Conservation (phyloP, 2,888 invertebrate species). For the Acronicta aceris region DNA sequence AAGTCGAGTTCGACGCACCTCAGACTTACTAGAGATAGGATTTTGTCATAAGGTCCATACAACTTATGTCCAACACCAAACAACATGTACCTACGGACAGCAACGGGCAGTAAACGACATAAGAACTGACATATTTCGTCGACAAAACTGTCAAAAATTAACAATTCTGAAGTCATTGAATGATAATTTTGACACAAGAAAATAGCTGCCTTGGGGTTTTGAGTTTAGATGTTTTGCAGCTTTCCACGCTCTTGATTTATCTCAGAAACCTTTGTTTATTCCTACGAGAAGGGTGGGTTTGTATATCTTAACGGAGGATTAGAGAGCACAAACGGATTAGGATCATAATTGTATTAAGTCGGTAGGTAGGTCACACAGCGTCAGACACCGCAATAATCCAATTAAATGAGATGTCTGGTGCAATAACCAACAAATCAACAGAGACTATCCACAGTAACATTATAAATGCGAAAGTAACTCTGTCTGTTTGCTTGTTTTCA, state of each 20-base stretch:
- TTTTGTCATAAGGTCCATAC: too few species aligned
- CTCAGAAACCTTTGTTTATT: not conserved
- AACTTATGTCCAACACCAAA: too few species aligned
- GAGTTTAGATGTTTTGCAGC: constrained; percentile 4
- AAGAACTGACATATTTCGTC: too few species aligned
- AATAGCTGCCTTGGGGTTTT: too few species aligned
- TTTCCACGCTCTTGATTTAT: constrained; percentile 6
- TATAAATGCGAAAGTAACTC: too few species aligned
- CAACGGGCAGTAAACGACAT: too few species aligned
- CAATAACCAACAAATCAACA: constrained; percentile 11
- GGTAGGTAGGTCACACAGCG: constrained; percentile 21
- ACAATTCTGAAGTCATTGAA: not conserved
- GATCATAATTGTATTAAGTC: constrained; percentile 42
- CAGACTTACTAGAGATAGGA: too few species aligned
- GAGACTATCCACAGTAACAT: not conserved
- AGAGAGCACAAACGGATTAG: constrained; percentile 39
- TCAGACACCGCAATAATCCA: constrained; percentile 20
- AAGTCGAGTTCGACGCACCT: too few species aligned
- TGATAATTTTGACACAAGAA: too few species aligned
- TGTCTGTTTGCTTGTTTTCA: too few species aligned
- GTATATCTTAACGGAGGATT: constrained; percentile 12
- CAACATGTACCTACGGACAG: too few species aligned
- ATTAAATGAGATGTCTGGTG: constrained; percentile 17
- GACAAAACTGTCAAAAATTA: too few species aligned
- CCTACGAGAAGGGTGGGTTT: constrained; percentile 11